phyloP scores from a whole-genome alignment of 2,888 invertebrate genomes.

The Microchrysa polita region DNA sequence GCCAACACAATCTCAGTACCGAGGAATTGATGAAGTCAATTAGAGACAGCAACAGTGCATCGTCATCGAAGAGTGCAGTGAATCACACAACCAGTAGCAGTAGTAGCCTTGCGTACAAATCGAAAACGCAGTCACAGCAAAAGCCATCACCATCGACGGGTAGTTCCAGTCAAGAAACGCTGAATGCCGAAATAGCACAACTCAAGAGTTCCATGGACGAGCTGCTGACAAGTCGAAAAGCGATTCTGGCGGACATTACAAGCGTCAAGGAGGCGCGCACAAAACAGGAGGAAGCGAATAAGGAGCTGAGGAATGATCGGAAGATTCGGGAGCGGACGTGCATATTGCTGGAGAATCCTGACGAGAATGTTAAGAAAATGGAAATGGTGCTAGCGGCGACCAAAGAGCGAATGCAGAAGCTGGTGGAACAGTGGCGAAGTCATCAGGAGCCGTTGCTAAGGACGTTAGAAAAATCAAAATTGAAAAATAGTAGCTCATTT shows the following conservation, averaged over 20 bases:
- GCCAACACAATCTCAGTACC: conserved; percentile 23
- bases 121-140: background rate
- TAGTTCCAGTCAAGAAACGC: conserved; percentile 38
- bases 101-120: background rate
- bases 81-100: background rate
- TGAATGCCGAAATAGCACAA: conserved; percentile 56
- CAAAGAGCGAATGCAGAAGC: conserved; percentile 70
- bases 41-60: background rate
- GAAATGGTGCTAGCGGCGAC: conserved; percentile 70
- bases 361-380: conserved; percentile 69
- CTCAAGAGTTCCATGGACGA: conserved; percentile 62
- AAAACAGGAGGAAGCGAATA: conserved; percentile 64
- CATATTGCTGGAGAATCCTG: conserved; percentile 73
- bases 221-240: conserved; percentile 56
- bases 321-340: conserved; percentile 70
- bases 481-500: conserved; percentile 59
- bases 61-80: background rate
- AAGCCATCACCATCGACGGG: background rate
- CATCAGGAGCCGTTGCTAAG: conserved; percentile 74
- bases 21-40: conserved; percentile 47
- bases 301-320: conserved; percentile 62
- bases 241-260: conserved; percentile 52
- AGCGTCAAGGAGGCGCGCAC: conserved; percentile 55
- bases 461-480: conserved; percentile 63
- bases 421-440: conserved; percentile 79